These are phyloP conservation scores for Drosophila engyochracea DNA, from an alignment of 2,888 invertebrate genomes.

Conservation along the genomic window DNA sequence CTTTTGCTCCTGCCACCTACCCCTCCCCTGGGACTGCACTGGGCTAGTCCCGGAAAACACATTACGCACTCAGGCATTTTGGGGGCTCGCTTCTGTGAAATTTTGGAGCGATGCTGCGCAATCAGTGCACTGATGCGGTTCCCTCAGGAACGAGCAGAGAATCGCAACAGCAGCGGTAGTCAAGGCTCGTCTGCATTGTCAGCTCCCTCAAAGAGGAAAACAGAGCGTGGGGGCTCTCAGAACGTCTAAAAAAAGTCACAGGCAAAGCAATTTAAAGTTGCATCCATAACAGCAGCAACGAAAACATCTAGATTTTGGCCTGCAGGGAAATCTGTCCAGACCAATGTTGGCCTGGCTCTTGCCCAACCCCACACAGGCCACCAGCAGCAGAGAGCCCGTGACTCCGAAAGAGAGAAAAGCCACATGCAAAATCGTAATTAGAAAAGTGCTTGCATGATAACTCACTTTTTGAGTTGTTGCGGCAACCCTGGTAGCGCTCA, in stretches of 20 bases:
- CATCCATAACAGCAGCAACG: conserved; percentile 72
- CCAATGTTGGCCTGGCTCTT: conserved; percentile 65
- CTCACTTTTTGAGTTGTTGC: conserved; percentile 63
- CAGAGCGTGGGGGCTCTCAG: conserved; percentile 5
- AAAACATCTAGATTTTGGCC: conserved; percentile 58
- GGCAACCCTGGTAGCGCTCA: conserved; percentile 13
- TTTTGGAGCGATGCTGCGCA: conserved; percentile 78
- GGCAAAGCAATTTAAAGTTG: conserved; percentile 79
- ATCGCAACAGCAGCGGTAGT: conserved; percentile 21
- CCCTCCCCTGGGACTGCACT: conserved; percentile 9
- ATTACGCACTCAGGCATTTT: conserved; percentile 79
- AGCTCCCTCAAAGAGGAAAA: conserved; percentile 17
- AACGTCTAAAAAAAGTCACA: conserved; percentile 63
- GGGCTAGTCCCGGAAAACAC: conserved; percentile 65
- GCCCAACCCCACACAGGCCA: conserved; percentile 16
- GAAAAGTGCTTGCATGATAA: conserved; percentile 79
- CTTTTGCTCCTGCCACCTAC: neutral
- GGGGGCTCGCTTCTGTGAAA: conserved; percentile 72
- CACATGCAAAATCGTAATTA: conserved; percentile 67
- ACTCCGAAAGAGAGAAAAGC: neutral
- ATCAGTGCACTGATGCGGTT: conserved; percentile 77
- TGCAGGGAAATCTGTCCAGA: conserved; percentile 73
- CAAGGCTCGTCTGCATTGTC: conserved; percentile 73
- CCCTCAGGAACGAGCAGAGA: conserved; percentile 64
- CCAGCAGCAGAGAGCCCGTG: neutral